Conservation (phyloP, 2,888 invertebrate species). For the Amphipoea oculea region DNA sequence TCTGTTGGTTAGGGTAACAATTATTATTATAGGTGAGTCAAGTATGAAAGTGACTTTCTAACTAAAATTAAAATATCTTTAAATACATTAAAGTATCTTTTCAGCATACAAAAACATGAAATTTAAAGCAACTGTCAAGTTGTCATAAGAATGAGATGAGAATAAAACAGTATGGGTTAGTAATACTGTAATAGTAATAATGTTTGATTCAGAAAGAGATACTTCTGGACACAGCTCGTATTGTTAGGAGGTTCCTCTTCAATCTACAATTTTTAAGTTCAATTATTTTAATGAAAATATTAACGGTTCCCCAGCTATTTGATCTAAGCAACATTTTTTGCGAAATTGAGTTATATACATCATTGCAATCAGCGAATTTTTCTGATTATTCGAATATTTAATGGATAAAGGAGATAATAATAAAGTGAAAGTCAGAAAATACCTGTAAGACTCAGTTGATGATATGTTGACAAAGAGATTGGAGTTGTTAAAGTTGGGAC, state of each 20-base stretch:
- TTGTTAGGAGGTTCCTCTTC: not conserved
- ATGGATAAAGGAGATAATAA: not conserved
- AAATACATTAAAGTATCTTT: not conserved
- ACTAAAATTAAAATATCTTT: not conserved
- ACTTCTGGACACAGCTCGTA: not conserved
- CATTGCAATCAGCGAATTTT: too few species aligned
- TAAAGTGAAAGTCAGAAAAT: not conserved
- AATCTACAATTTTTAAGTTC: not conserved
- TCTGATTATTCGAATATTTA: not conserved
- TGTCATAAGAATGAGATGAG: not conserved
- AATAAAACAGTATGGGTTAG: slow-evolving; percentile 1
- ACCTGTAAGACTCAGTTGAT: slow-evolving; percentile 85
- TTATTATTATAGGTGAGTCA: not conserved
- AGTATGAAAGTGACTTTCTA: slow-evolving; percentile 6
- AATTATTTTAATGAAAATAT: not conserved
- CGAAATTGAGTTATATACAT: too few species aligned
- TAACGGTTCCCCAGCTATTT: too few species aligned
- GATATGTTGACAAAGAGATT: slow-evolving; percentile 87
- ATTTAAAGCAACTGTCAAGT: not conserved
- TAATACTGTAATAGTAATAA: too few species aligned
- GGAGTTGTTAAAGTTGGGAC: slow-evolving; percentile 84
- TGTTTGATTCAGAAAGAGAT: not conserved
- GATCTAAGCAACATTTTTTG: too few species aligned
- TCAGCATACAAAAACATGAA: not conserved
- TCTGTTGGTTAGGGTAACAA: not conserved